Percentiles rank a stretch among this genome's conserved stretches.
Evolutionary conservation across 2,797 vertebrate species (phyloP).

Genomic region (Myiotriccus ornatus): DNA sequence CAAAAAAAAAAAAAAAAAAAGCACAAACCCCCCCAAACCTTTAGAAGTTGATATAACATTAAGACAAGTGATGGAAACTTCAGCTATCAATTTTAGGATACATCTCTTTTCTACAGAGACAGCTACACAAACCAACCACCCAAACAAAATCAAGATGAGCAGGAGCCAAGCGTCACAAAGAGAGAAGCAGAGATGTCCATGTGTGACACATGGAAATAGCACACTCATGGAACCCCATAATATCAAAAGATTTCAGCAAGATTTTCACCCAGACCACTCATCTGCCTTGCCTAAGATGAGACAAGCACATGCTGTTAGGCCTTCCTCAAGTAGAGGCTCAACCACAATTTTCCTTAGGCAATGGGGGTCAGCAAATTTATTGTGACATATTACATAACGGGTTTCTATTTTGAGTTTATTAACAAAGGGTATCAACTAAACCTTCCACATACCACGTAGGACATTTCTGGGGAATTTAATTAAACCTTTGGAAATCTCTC

Average conservation of each 20-base stretch:
- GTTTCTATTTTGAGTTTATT: background rate
- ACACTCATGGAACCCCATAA: background rate
- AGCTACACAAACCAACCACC: background rate
- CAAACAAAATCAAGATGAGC: background rate
- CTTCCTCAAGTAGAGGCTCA: background rate
- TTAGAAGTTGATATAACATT: background rate
- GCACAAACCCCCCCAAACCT: background rate
- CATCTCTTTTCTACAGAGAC: background rate
- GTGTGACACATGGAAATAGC: background rate
- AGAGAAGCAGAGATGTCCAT: background rate
- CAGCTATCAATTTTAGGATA: background rate
- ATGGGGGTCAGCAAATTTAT: background rate
- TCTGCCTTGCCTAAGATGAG: background rate
- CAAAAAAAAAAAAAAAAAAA: background rate
- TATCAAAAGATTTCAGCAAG: background rate
- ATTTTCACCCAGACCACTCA: background rate
- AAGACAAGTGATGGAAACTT: background rate
- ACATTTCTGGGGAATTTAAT: background rate
- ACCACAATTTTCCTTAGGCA: background rate
- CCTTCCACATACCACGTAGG: background rate
- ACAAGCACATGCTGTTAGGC: background rate
- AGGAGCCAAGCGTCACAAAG: background rate
- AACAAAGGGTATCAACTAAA: background rate
- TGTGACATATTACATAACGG: background rate
- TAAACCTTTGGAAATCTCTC: background rate